phyloP scores from a whole-genome alignment of 2,113 vertebrate genomes.

The Baryphthengus martii region DNA sequence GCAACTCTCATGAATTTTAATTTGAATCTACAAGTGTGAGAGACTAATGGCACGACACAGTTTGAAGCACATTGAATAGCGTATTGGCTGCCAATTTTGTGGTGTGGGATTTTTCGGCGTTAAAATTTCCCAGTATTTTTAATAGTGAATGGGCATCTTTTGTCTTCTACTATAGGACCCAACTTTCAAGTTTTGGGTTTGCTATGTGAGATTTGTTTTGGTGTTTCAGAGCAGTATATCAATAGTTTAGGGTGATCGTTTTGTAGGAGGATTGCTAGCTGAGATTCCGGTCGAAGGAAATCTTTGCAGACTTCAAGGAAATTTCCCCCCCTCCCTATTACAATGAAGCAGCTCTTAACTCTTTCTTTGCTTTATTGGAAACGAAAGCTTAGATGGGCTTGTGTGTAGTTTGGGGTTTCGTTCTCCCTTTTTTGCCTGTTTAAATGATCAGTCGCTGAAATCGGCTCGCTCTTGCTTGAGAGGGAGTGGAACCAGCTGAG shows the following conservation, averaged over 20 bases:
- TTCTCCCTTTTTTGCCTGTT: not conserved
- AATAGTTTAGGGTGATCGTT: not conserved
- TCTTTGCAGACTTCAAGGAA: not conserved
- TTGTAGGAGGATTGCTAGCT: not conserved
- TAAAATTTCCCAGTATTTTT: slow-evolving; percentile 13
- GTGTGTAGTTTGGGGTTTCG: not conserved
- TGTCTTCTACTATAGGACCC: not conserved
- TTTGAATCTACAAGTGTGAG: not conserved
- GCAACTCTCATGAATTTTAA: not conserved
- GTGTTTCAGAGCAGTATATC: not conserved
- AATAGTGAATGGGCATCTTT: not conserved
- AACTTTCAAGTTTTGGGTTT: not conserved
- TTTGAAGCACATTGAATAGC: not conserved
- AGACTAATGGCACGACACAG: not conserved
- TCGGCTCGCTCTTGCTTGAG: not conserved
- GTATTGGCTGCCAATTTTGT: slow-evolving; percentile 5
- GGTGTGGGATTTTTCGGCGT: slow-evolving; percentile 23
- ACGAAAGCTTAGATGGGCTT: not conserved
- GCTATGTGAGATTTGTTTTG: not conserved
- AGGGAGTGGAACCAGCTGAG: not conserved
- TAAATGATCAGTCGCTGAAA: not conserved
- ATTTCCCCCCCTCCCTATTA: not conserved
- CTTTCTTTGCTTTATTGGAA: not conserved
- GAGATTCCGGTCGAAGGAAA: not conserved
- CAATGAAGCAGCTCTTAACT: not conserved